These are phyloP conservation scores for Cnemophilus loriae DNA, from an alignment of 2,113 vertebrate genomes.

Conservation along the genomic window DNA sequence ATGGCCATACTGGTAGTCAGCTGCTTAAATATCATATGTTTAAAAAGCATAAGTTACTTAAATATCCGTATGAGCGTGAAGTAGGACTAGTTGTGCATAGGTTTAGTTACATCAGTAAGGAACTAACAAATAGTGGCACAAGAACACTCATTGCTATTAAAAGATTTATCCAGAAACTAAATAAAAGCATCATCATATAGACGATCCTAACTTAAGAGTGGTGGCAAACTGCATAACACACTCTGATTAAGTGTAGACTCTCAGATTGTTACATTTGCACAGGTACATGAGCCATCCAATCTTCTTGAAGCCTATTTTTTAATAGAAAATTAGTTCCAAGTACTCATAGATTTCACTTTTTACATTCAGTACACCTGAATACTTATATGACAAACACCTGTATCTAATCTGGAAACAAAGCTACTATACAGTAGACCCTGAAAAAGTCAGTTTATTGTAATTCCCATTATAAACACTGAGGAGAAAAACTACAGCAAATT, in stretches of 20 bases:
- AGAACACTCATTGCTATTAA: background rate
- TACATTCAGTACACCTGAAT: background rate
- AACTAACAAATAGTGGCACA: background rate
- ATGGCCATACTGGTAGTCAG: background rate
- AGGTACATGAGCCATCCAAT: background rate
- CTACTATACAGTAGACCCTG: background rate
- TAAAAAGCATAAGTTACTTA: background rate
- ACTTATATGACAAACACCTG: background rate
- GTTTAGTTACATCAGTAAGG: background rate
- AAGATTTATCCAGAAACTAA: background rate
- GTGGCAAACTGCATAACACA: background rate
- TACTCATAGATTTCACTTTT: background rate
- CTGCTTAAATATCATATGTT: background rate
- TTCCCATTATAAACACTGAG: background rate
- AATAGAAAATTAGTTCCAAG: background rate
- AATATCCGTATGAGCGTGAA: rapidly evolving
- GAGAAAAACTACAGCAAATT: background rate
- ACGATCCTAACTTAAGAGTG: background rate
- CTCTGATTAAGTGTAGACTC: background rate
- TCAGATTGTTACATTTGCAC: background rate
- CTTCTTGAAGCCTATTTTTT: background rate
- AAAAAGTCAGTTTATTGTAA: background rate
- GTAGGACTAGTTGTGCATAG: background rate
- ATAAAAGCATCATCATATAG: background rate
- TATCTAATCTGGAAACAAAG: background rate